Evolutionary conservation across 2,888 invertebrate species (phyloP).

Genomic region (Nezara viridula): DNA sequence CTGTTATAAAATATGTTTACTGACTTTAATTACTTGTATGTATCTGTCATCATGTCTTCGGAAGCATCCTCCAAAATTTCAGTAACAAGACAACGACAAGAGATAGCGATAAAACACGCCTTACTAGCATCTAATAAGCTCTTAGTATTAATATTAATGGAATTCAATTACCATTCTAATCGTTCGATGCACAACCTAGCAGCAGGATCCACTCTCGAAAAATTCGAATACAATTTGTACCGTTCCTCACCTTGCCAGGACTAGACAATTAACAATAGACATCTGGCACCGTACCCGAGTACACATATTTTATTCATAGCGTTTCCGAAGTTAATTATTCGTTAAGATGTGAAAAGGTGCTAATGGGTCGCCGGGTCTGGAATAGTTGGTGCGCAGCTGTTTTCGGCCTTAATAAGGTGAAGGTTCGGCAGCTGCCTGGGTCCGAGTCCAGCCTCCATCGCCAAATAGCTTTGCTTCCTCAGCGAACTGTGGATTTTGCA

Average conservation of each 20-base stretch:
- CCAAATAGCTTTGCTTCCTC: neutral
- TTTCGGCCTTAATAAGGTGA: neutral
- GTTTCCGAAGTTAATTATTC: conserved; percentile 3
- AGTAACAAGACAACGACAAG: neutral
- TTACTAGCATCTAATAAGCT: neutral
- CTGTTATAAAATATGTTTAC: neutral
- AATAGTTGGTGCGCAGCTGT: neutral
- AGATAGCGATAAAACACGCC: neutral
- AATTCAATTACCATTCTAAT: neutral
- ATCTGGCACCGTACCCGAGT: neutral
- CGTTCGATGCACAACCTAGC: neutral
- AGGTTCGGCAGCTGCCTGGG: neutral
- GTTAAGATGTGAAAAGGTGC: neutral
- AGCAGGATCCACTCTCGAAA: neutral
- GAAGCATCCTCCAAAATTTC: neutral
- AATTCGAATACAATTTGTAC: neutral
- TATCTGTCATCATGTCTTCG: neutral
- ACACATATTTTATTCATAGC: conserved; percentile 9
- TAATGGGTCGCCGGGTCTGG: conserved; percentile 5
- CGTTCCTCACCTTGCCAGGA: neutral
- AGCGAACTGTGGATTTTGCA: neutral
- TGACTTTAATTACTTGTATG: neutral
- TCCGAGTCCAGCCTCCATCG: neutral
- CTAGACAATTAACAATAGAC: neutral
- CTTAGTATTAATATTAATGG: neutral